Conservation (phyloP, 2,888 invertebrate genomes). For the Ormyrus labotus region DNA sequence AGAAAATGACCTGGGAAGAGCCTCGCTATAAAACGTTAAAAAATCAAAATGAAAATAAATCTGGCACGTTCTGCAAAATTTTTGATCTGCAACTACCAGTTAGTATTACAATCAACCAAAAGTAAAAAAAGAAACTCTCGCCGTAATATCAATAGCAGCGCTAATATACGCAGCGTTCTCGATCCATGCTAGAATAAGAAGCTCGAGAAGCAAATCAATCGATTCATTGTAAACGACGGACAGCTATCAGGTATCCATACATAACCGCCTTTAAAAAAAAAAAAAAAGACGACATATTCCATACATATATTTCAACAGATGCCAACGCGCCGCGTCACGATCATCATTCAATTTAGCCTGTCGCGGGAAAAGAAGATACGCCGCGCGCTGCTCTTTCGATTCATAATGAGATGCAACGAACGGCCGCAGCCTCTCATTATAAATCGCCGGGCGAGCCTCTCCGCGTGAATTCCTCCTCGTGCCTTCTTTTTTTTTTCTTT, state of each 20-base stretch:
- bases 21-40: too few species aligned
- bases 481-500: background rate
- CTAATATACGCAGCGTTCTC: too few species aligned
- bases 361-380: slow-evolving; percentile 9
- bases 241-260: slow-evolving; percentile 1
- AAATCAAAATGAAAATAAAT: too few species aligned
- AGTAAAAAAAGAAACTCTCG: too few species aligned
- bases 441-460: slow-evolving; percentile 12
- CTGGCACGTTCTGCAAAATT: too few species aligned
- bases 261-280: background rate
- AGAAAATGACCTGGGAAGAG: too few species aligned
- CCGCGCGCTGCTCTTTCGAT: slow-evolving; percentile 6
- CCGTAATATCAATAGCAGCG: too few species aligned
- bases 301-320: slow-evolving; percentile 17
- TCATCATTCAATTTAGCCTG: slow-evolving; percentile 46
- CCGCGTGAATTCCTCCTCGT: background rate
- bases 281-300: background rate
- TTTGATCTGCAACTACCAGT: too few species aligned
- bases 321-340: slow-evolving; percentile 35
- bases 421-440: slow-evolving; percentile 23
- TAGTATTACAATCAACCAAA: too few species aligned
- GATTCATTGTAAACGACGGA: slow-evolving; percentile 19
- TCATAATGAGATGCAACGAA: slow-evolving; percentile 31
- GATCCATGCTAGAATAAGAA: background rate
- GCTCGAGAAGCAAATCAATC: slow-evolving; percentile 18